A percentile compares a stretch with the other conserved stretches of the same genome.
Conservation (phyloP, 2,888 invertebrate species). For the Torymus texanus region DNA sequence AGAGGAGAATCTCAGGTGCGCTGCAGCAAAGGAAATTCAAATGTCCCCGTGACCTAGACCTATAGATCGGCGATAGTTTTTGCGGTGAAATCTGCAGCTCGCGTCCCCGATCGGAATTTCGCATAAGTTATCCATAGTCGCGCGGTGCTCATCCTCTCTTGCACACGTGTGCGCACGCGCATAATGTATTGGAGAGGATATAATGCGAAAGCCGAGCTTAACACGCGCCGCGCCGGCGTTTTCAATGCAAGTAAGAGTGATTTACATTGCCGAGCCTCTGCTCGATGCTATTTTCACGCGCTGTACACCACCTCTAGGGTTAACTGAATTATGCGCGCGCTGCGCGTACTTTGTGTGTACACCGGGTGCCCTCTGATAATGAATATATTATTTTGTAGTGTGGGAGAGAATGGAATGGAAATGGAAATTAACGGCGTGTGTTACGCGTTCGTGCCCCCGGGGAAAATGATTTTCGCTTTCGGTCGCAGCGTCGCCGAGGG, state of each 20-base stretch:
- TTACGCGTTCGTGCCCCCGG: neutral
- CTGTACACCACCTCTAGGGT: neutral
- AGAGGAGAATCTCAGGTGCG: neutral
- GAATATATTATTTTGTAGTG: conserved; percentile 27
- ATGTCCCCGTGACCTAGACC: conserved; percentile 54
- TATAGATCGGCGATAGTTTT: conserved; percentile 48
- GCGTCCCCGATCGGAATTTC: conserved; percentile 29
- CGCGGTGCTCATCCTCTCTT: too few species aligned
- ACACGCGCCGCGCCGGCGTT: neutral
- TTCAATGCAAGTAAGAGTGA: conserved; percentile 28
- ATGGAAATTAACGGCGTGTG: conserved; percentile 11
- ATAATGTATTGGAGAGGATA: too few species aligned
- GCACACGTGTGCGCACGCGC: too few species aligned
- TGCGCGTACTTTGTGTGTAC: neutral
- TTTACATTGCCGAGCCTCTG: conserved; percentile 22
- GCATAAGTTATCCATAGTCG: conserved; percentile 12
- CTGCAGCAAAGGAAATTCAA: conserved; percentile 20
- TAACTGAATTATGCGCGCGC: neutral
- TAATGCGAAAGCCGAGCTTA: conserved; percentile 43
- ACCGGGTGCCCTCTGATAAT: neutral
- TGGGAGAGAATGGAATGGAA: neutral
- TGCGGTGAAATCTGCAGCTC: conserved; percentile 44
- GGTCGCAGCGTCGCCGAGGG: neutral
- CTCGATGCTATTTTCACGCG: too few species aligned
- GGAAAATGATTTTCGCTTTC: conserved; percentile 28